phyloP scores from a whole-genome alignment of 64 coral and sea anemone species.

The Platygyra sinensis region DNA sequence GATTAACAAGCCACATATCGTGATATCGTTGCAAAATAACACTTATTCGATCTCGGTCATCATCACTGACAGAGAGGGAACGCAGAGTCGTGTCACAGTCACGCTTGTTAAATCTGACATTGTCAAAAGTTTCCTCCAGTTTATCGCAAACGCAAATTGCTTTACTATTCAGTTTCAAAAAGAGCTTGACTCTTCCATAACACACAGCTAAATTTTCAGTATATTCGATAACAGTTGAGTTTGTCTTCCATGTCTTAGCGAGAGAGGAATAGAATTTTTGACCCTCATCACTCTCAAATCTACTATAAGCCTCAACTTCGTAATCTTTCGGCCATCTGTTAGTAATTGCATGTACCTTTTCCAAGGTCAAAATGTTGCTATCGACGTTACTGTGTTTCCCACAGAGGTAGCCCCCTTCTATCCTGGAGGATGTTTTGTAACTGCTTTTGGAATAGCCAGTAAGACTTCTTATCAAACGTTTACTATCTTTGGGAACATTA shows the following conservation, averaged over 20 bases:
- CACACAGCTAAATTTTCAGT: slow-evolving; percentile 6
- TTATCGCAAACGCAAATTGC: slow-evolving; percentile 33
- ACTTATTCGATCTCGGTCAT: background rate
- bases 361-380: slow-evolving; percentile 20
- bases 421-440: slow-evolving; percentile 11
- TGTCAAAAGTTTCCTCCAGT: slow-evolving; percentile 7
- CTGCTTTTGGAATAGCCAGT: background rate
- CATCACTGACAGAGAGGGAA: background rate
- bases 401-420: slow-evolving; percentile 33
- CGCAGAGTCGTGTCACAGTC: background rate
- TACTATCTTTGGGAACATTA: slow-evolving; percentile 21
- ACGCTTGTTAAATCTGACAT: slow-evolving; percentile 2
- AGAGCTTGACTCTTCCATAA: slow-evolving; percentile 10
- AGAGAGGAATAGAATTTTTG: slow-evolving; percentile 34
- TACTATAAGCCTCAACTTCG: slow-evolving; percentile 35
- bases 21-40: background rate
- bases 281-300: slow-evolving; percentile 59
- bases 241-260: background rate
- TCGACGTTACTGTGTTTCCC: slow-evolving; percentile 19
- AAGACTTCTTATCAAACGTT: slow-evolving; percentile 27
- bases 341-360: slow-evolving; percentile 14
- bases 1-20: slow-evolving; percentile 12
- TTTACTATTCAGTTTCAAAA: slow-evolving; percentile 11
- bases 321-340: slow-evolving; percentile 38
- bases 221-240: slow-evolving; percentile 21